Evolutionary conservation across 2,113 vertebrate genomes (phyloP).

Genomic region (Telmatochromis sp.): DNA sequence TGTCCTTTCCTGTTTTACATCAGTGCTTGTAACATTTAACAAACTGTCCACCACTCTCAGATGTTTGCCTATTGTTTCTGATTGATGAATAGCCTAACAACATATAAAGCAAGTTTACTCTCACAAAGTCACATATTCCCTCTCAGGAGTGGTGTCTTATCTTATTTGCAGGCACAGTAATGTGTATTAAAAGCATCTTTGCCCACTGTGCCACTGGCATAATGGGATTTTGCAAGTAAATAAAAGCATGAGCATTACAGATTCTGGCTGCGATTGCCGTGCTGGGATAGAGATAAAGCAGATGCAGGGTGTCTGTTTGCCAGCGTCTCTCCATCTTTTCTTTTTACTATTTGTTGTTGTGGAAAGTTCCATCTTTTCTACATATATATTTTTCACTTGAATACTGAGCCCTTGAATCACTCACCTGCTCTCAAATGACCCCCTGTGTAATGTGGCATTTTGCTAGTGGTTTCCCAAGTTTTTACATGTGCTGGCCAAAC

Average conservation of each 20-base stretch:
- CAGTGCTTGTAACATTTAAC: background rate
- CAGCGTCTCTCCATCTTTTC: background rate
- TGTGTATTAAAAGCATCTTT: slow-evolving; percentile 64
- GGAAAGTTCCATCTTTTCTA: background rate
- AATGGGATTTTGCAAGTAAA: slow-evolving; percentile 60
- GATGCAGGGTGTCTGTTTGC: slow-evolving; percentile 15
- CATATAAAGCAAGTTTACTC: slow-evolving; percentile 47
- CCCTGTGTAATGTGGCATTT: slow-evolving; percentile 41
- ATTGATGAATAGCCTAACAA: slow-evolving; percentile 54
- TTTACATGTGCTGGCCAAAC: background rate
- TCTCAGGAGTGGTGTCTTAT: slow-evolving; percentile 58
- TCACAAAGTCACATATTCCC: slow-evolving; percentile 39
- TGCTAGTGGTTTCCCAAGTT: slow-evolving; percentile 56
- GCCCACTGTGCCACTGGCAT: slow-evolving; percentile 36
- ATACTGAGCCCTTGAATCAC: background rate
- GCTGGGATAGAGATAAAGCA: slow-evolving; percentile 33
- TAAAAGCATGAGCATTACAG: slow-evolving; percentile 53
- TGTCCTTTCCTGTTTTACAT: background rate
- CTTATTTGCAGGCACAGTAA: slow-evolving; percentile 56
- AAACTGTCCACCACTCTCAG: slow-evolving; percentile 6
- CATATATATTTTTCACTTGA: background rate
- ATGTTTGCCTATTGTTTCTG: slow-evolving; percentile 6
- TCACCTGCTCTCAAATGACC: slow-evolving; percentile 1
- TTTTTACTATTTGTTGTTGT: background rate
- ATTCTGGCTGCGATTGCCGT: slow-evolving; percentile 25